phyloP scores from a whole-genome alignment of 2,888 invertebrate species.

The Eilema sororculum region DNA sequence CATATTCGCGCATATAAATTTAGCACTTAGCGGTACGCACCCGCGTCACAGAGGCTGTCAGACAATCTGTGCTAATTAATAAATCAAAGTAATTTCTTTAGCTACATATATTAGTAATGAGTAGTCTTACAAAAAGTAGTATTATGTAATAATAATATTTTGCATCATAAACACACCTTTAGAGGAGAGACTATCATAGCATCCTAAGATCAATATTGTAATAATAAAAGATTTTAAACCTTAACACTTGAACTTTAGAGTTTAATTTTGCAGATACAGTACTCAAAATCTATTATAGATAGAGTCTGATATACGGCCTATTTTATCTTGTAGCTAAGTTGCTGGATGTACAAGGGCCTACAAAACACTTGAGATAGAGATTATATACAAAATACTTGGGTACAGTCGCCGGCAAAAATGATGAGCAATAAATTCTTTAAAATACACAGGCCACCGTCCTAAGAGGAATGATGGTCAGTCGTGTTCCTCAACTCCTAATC shows the following conservation, averaged over 20 bases:
- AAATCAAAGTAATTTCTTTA: too few species aligned
- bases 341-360: not conserved
- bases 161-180: slow-evolving; percentile 1
- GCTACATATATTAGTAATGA: too few species aligned
- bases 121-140: too few species aligned
- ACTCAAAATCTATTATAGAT: not conserved
- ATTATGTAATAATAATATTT: not conserved
- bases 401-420: not conserved
- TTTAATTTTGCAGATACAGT: not conserved
- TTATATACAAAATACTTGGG: not conserved
- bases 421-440: too few species aligned
- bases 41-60: too few species aligned
- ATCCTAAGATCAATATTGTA: not conserved
- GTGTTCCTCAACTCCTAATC: too few species aligned
- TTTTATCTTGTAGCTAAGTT: slow-evolving; percentile 1
- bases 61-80: too few species aligned
- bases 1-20: too few species aligned
- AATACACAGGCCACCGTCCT: too few species aligned
- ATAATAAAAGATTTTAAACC: not conserved
- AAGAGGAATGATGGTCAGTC: too few species aligned
- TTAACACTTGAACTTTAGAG: not conserved
- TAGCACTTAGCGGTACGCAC: too few species aligned
- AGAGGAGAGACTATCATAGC: not conserved
- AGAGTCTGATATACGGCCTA: slow-evolving; percentile 4
- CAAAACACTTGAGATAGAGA: slow-evolving; percentile 5